Evolutionary conservation across 2,113 vertebrate genomes (phyloP).

Genomic region (Microtus montanus): DNA sequence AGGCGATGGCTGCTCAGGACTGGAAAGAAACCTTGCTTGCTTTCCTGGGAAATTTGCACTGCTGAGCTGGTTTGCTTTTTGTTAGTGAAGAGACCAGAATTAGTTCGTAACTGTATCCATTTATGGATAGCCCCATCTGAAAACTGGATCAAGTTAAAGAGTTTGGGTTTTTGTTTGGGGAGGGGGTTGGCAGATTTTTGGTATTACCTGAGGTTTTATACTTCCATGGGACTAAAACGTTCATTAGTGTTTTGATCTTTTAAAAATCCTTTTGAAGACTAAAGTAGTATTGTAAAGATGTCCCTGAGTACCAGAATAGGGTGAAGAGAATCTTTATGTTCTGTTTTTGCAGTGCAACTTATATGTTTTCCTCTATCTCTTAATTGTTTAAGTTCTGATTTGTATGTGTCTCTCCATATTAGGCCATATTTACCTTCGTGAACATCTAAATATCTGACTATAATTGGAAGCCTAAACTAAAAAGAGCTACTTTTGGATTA

Average conservation of each 20-base stretch:
- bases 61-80: constrained; percentile 71
- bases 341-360: constrained; percentile 59
- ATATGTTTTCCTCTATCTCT: constrained; percentile 69
- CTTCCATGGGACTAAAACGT: constrained; percentile 67
- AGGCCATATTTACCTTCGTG: constrained; percentile 83
- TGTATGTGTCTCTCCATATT: constrained; percentile 81
- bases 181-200: not conserved
- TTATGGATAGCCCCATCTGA: constrained; percentile 56
- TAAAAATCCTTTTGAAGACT: constrained; percentile 69
- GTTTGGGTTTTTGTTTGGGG: not conserved
- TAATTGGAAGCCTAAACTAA: constrained; percentile 69
- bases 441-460: constrained; percentile 82
- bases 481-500: constrained; percentile 70
- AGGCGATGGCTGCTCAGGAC: constrained; percentile 78
- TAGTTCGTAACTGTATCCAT: constrained; percentile 58
- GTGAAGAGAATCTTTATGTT: not conserved
- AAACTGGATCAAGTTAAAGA: constrained; percentile 41
- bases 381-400: constrained; percentile 82
- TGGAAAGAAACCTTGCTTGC: constrained; percentile 73
- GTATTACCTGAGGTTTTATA: constrained; percentile 57
- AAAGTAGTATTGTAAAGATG: constrained; percentile 72
- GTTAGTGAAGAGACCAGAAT: constrained; percentile 49
- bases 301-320: constrained; percentile 65
- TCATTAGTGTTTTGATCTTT: constrained; percentile 55
- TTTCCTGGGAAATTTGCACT: constrained; percentile 70